Evolutionary conservation across 2,113 vertebrate genomes (phyloP).

Genomic region (Holacanthus passer): DNA sequence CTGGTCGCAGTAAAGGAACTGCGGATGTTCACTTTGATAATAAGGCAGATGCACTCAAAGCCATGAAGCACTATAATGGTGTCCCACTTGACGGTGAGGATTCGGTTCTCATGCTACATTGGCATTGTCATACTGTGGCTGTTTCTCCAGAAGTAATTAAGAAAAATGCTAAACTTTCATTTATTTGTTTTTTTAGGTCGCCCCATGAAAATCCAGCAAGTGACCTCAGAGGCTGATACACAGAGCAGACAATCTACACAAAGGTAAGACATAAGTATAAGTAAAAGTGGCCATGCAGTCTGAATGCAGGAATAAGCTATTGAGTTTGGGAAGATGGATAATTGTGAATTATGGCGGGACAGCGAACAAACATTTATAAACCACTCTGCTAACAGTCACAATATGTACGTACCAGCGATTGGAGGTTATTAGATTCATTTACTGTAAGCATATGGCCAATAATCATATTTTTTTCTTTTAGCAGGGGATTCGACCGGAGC

Average conservation of each 20-base stretch:
- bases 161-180: neutral
- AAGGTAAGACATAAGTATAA: constrained; percentile 87
- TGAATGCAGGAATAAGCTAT: neutral
- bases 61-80: constrained; percentile 97
- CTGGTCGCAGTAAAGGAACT: constrained; percentile 94
- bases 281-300: no score
- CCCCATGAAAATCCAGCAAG: constrained; percentile 97
- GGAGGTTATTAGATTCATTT: neutral
- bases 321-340: neutral
- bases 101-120: neutral
- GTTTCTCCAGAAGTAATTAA: neutral
- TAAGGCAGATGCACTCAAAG: constrained; percentile 93
- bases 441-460: neutral
- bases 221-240: constrained; percentile 90
- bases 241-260: constrained; percentile 87
- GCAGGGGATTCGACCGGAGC: constrained; percentile 76
- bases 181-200: constrained; percentile 83
- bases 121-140: accelerated
- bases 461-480: neutral
- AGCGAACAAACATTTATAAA: neutral
- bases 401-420: no score
- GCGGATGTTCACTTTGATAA: constrained; percentile 95
- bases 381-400: neutral
- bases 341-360: neutral
- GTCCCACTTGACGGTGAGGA: constrained; percentile 94